Evolutionary conservation across 2,797 vertebrate genomes (phyloP).

Genomic region (Botia almorhae): DNA sequence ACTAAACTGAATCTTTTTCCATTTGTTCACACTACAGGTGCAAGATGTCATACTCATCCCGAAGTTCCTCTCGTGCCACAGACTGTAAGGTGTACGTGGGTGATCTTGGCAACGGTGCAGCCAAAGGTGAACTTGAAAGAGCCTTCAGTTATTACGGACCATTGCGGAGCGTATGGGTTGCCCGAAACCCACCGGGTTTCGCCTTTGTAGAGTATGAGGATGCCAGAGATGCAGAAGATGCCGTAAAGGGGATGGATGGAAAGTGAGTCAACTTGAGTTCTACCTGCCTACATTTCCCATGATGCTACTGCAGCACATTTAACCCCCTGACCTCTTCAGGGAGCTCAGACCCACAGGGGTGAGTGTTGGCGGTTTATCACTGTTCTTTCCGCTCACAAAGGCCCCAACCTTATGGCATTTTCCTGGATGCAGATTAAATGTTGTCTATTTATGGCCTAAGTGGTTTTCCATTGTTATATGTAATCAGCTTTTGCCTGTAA

Average conservation of each 20-base stretch:
- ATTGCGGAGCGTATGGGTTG: conserved; percentile 85
- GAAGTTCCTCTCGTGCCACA: conserved; percentile 57
- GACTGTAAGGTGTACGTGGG: conserved; percentile 82
- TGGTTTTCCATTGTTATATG: neutral
- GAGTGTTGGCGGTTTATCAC: conserved; percentile 41
- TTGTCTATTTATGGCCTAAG: neutral
- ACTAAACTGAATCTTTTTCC: neutral
- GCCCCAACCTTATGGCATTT: conserved; percentile 38
- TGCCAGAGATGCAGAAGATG: conserved; percentile 81
- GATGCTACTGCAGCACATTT: conserved; percentile 53
- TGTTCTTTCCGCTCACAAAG: conserved; percentile 49
- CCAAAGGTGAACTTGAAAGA: conserved; percentile 85
- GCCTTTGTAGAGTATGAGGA: conserved; percentile 83
- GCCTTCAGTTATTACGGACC: conserved; percentile 88
- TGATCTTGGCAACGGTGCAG: conserved; percentile 84
- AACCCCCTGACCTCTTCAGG: conserved; percentile 56
- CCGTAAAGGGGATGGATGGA: conserved; percentile 79
- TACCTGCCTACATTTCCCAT: conserved; percentile 49
- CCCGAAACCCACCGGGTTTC: conserved; percentile 84
- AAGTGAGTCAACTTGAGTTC: conserved; percentile 71
- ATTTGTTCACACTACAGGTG: conserved; percentile 34
- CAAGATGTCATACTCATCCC: conserved; percentile 61
- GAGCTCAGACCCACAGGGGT: conserved; percentile 50
- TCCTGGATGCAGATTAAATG: conserved; percentile 17
- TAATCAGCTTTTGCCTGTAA: neutral